Conservation (phyloP, 2,113 vertebrate species). For the Scalopus aquaticus region DNA sequence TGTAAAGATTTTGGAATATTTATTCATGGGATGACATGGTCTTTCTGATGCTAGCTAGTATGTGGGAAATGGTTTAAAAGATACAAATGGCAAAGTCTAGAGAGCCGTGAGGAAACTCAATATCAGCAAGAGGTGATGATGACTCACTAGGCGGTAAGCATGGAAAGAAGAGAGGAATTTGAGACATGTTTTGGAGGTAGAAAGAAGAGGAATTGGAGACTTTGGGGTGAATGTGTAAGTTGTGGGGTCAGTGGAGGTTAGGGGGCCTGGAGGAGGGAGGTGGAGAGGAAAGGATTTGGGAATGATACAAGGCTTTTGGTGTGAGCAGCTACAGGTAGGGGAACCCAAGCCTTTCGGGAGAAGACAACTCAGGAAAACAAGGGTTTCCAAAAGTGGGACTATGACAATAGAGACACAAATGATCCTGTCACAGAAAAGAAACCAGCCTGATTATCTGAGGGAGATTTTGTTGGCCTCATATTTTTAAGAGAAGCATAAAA, state of each 20-base stretch:
- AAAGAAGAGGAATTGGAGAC: neutral
- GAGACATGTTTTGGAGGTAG: neutral
- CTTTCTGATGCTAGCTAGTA: neutral
- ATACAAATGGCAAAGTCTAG: neutral
- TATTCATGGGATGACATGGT: no score
- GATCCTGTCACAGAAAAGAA: neutral
- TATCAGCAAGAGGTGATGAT: neutral
- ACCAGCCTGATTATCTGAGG: neutral
- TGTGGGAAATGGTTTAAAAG: neutral
- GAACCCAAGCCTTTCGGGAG: neutral
- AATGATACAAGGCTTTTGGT: neutral
- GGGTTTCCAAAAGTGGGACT: neutral
- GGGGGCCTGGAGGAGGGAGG: no score
- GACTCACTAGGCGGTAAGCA: neutral
- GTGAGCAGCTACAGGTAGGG: neutral
- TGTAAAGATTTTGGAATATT: neutral
- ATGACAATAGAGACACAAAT: neutral
- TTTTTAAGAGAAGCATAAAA: neutral
- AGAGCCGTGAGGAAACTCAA: neutral
- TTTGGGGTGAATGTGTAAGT: neutral
- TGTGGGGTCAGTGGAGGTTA: neutral
- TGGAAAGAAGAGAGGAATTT: neutral
- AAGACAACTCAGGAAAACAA: neutral
- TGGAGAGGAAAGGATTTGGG: neutral
- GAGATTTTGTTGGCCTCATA: neutral